A percentile compares a stretch with the other conserved stretches of the same genome.
Conservation (phyloP, 2,113 vertebrate genomes). For the Galemys pyrenaicus region DNA sequence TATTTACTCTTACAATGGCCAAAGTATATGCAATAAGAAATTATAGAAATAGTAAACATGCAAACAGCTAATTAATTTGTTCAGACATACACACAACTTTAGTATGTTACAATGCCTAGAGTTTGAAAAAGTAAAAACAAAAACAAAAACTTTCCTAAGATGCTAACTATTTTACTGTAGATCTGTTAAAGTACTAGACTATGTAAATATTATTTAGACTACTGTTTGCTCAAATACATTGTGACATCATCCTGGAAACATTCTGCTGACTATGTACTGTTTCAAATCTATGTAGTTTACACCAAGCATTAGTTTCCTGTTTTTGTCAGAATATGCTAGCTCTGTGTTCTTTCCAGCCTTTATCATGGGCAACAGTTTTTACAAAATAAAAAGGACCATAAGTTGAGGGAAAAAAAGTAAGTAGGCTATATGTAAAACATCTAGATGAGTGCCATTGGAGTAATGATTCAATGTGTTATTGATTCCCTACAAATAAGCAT, state of each 20-base stretch:
- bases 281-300: background rate
- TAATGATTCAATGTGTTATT: background rate
- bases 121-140: background rate
- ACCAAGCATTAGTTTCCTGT: background rate
- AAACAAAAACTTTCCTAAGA: background rate
- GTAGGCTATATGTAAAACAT: background rate
- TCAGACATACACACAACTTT: background rate
- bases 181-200: background rate
- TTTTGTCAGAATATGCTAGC: background rate
- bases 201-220: background rate
- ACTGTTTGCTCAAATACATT: background rate
- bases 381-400: background rate
- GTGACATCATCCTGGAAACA: background rate
- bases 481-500: background rate
- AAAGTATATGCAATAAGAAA: background rate
- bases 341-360: background rate
- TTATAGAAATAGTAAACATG: background rate
- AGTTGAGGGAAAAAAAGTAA: background rate
- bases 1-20: slow-evolving; percentile 4
- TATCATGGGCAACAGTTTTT: background rate
- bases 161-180: background rate
- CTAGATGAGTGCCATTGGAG: background rate
- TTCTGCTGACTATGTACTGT: background rate
- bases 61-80: background rate
- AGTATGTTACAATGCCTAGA: background rate